These are phyloP conservation scores for Threskiornis aethiopicus DNA, from an alignment of 2,797 vertebrate species.

Conservation along the genomic window DNA sequence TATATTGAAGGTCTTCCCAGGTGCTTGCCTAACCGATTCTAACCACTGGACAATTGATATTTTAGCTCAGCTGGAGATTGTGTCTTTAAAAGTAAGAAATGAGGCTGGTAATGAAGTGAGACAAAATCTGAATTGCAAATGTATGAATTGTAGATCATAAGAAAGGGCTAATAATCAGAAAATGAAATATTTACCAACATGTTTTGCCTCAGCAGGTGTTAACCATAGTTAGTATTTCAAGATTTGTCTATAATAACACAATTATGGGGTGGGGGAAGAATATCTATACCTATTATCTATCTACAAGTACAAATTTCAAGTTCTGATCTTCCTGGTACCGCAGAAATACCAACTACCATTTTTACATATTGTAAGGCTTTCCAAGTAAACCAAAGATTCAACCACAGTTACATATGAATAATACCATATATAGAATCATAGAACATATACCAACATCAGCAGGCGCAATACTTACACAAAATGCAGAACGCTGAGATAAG, in stretches of 20 bases:
- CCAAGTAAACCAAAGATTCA: background rate
- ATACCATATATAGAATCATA: background rate
- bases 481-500: background rate
- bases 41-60: background rate
- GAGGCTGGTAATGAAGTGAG: background rate
- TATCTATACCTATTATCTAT: background rate
- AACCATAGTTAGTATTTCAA: background rate
- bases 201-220: background rate
- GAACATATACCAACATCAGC: background rate
- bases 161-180: background rate
- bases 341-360: background rate
- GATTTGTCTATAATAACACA: background rate
- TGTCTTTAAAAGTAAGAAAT: background rate
- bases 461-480: background rate
- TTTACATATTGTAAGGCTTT: background rate
- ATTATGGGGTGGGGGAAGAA: fast-evolving
- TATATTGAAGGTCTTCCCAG: background rate
- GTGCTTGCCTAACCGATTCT: background rate
- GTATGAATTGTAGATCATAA: background rate
- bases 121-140: background rate
- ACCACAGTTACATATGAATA: background rate
- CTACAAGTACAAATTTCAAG: background rate
- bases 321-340: background rate
- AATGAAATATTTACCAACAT: background rate
- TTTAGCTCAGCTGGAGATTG: background rate